Evolutionary conservation across 2,113 vertebrate species (phyloP), one percentile per base, ranked within the genome.

Genomic region (Salvelinus fontinalis): DNA sequence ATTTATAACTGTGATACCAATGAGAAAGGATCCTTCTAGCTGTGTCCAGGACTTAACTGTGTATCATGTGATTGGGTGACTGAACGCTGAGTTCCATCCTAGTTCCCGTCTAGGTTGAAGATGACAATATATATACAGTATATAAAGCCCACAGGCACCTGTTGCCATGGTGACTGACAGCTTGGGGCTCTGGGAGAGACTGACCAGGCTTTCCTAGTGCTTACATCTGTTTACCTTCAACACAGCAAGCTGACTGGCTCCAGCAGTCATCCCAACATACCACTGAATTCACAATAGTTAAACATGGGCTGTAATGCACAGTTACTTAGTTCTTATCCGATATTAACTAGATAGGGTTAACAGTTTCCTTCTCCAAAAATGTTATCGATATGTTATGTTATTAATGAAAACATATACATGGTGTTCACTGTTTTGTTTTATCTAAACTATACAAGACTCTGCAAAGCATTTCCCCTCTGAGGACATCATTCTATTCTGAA

Each of bases 151-250:
- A 57, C 89, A 89, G 77, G 77, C 83, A 83, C 76, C 89, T 91
- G 92, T 89, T 84, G 75, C 77, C 74, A 77, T 70, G 16, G 70
- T 89, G 90, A 93, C 80, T 87, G 88, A 91, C 65, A 54, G 51
- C 51, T 54, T 18, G 66, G 77, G 34, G 74, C 73, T 78, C 78
- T 80, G 80, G 73, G 89, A 73, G 76, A 83, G 64, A 82, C 66
- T 83, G 64, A 82, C 66, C 29, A 57, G 20, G 67, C 71, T 62
- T 73, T 48, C 66, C 67, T 51, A 26, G 24, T 78, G 77, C 51
- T 81, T 69, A 77, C 59, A 48, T 75, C 57, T 68, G 60, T 49
- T 79, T 74, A 26, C 18, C 3, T 49, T 16, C 24, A 65, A 39
- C 12, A 69, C 18, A 16, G 34, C 8, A 16, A 22, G n/a, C 22